Percentiles rank a stretch among this genome's conserved stretches.
These are phyloP conservation scores for Drosophila prosaltans DNA, from an alignment of 1,140 invertebrate species.

Conservation along the genomic window DNA sequence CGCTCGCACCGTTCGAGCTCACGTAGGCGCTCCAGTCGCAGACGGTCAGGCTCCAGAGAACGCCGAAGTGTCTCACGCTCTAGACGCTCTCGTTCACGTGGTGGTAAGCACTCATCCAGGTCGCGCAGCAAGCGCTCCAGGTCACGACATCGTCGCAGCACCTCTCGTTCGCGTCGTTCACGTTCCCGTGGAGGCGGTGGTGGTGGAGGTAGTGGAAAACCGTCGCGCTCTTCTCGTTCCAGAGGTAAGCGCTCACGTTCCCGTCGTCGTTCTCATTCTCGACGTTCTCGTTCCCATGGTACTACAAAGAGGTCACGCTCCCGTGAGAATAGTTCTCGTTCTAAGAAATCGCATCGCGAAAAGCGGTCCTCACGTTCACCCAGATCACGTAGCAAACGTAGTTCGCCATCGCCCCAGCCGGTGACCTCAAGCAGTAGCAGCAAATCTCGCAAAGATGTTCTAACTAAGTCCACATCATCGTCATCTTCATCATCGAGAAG, in stretches of 20 bases:
- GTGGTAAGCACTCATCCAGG: constrained; percentile 75
- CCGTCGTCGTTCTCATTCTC: constrained; percentile 55
- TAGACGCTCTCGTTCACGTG: constrained; percentile 85
- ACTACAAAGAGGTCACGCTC: constrained; percentile 56
- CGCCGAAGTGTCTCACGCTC: constrained; percentile 84
- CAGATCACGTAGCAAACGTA: constrained; percentile 76
- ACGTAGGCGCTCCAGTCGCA: constrained; percentile 83
- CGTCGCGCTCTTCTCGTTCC: constrained; percentile 83
- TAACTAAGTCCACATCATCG: constrained; percentile 32
- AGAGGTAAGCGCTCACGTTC: constrained; percentile 56
- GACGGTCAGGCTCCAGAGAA: constrained; percentile 70
- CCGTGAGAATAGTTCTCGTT: constrained; percentile 51
- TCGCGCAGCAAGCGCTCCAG: constrained; percentile 84
- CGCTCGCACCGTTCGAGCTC: constrained; percentile 86
- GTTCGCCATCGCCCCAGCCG: constrained; percentile 67
- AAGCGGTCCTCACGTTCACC: constrained; percentile 71
- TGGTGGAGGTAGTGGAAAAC: constrained; percentile 83
- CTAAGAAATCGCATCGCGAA: constrained; percentile 78
- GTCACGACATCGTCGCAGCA: constrained; percentile 83
- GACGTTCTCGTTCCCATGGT: constrained; percentile 83
- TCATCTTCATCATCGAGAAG: constrained; percentile 69
- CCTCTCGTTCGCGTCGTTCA: constrained; percentile 73
- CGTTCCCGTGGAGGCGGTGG: constrained; percentile 78
- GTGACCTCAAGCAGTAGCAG: constrained; percentile 30
- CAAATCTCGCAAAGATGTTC: constrained; percentile 72